Evolutionary conservation across 2,797 vertebrate genomes (phyloP), one percentile per base, ranked within the genome.

Genomic region (Bradypodion pumilum): DNA sequence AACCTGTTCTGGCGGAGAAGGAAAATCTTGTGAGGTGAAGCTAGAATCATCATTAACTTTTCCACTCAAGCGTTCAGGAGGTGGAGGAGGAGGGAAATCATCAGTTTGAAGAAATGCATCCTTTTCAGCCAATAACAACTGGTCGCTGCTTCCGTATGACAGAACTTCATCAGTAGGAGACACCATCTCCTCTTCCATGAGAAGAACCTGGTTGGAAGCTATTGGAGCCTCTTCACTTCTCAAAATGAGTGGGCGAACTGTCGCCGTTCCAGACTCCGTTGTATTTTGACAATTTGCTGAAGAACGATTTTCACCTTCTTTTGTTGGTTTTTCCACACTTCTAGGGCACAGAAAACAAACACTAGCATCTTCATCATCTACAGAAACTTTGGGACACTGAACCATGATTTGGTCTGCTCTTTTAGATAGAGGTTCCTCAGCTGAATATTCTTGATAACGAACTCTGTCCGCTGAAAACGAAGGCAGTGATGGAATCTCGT

Each of bases 121-220:
- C 80, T 89, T 89, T 88, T 78, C 90, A 29, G 80, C 86, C 56
- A 93, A 92, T 1, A 92, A 91, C 1, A 86, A 91, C 77, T 96
- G 92, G 81, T 96, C 94, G 25, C 93, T 91, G 83, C 95, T 96
- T 93, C 95, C 87, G 2, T 92, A 96, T 49, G 96, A 96, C 83
- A 96, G 90, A 76, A 93, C 91, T 81, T 96, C 94, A 32, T 96
- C 95, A 59, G 94, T 82, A 0, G 95, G 95, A 79, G 96, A 95
- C 52, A 91, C 84, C 79, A 95, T 93, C 89, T 96, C 97, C 10
- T 85, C 94, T 88, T 95, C 88, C 72, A 80, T 40, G 1, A 63
- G 27, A 86, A 80, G 63, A 78, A 85, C 79, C 70, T 79, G 86
- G 0, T 29, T 81, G 40, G 77, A 35, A n/a, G 74, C 46, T 23